These are phyloP conservation scores for Dryomyza anilis DNA, from an alignment of 2,888 invertebrate species.

Conservation along the genomic window DNA sequence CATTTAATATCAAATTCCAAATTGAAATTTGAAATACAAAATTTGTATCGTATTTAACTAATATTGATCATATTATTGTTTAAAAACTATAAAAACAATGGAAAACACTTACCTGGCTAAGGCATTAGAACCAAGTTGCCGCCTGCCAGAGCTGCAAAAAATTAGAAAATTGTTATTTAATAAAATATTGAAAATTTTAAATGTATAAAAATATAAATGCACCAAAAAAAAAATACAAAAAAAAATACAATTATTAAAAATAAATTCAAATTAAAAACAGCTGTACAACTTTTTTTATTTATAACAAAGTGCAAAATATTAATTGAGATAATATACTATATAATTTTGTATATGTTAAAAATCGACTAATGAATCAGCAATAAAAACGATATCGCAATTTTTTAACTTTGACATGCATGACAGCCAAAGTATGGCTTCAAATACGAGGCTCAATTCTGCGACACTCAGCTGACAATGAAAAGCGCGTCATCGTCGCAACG, in stretches of 20 bases:
- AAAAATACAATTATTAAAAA: neutral
- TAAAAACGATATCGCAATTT: too few relatives aligned
- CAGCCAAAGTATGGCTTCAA: constrained; percentile 11
- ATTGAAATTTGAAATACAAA: neutral
- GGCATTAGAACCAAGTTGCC: constrained; percentile 84
- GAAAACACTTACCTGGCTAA: constrained; percentile 76
- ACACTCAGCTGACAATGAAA: neutral
- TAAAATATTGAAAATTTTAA: constrained; percentile 15
- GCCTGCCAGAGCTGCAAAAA: constrained; percentile 76
- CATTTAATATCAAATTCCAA: too few relatives aligned
- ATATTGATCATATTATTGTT: constrained; percentile 1
- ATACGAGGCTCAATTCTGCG: neutral
- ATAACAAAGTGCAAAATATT: too few relatives aligned
- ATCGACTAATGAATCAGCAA: too few relatives aligned
- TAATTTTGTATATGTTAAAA: too few relatives aligned
- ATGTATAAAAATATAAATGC: neutral
- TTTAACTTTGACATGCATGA: too few relatives aligned
- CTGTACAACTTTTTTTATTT: too few relatives aligned
- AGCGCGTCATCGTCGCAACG: too few relatives aligned
- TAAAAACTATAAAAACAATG: neutral
- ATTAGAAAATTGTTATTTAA: too few relatives aligned
- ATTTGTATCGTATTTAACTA: too few relatives aligned
- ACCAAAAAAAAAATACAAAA: constrained; percentile 7
- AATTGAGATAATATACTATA: too few relatives aligned
- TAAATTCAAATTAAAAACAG: neutral